Conservation (phyloP, 2,113 vertebrate genomes). For the Galemys pyrenaicus region DNA sequence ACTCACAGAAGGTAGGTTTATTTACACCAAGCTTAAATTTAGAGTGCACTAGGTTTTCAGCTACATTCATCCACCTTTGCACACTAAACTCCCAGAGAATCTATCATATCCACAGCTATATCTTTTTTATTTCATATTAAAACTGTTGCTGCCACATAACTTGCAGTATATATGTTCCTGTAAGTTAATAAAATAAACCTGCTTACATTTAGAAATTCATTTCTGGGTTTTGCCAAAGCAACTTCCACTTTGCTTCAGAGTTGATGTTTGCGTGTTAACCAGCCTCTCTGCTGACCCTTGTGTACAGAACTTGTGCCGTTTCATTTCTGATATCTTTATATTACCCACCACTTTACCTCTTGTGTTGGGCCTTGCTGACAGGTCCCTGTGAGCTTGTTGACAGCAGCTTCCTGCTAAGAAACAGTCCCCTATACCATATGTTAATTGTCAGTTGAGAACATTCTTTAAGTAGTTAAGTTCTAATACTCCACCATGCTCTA, state of each 20-base stretch:
- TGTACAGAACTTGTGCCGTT: neutral
- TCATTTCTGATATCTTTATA: neutral
- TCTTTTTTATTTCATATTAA: conserved; percentile 63
- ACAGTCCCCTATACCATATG: neutral
- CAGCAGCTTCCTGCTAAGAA: conserved; percentile 28
- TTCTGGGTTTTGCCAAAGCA: conserved; percentile 73
- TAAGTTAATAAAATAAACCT: conserved; percentile 76
- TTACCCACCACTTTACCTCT: neutral
- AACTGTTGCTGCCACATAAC: conserved; percentile 49
- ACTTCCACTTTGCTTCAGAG: conserved; percentile 67
- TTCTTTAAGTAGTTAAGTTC: neutral
- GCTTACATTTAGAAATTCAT: conserved; percentile 74
- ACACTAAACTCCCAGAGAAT: conserved; percentile 28
- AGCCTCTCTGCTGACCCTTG: neutral
- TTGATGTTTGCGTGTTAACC: neutral
- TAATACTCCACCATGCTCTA: neutral
- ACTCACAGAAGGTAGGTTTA: neutral
- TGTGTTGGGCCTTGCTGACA: neutral
- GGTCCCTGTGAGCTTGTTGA: conserved; percentile 1
- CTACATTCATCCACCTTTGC: neutral
- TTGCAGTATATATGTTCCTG: conserved; percentile 54
- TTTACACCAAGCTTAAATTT: neutral
- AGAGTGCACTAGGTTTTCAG: conserved; percentile 21
- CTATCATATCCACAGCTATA: conserved; percentile 64
- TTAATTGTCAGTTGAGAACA: neutral